Conservation (phyloP, 2,888 invertebrate genomes). For the Brachylomia viminalis region DNA sequence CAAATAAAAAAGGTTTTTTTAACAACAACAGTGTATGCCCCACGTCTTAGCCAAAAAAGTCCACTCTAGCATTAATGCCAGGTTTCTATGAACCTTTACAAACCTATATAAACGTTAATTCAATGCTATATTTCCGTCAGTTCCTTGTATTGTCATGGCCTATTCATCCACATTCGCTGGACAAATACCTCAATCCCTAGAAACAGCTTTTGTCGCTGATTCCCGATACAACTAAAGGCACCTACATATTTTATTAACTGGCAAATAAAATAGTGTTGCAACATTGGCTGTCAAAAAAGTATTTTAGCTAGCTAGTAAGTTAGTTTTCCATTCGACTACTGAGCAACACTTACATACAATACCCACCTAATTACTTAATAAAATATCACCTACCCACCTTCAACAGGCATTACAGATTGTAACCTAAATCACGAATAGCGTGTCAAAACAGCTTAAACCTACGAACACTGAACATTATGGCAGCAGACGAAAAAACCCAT, state of each 20-base stretch:
- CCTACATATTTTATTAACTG: not conserved
- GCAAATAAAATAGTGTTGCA: too few species aligned
- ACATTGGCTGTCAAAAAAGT: not conserved
- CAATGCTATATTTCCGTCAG: not conserved
- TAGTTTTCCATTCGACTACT: not conserved
- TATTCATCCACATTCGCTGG: too few species aligned
- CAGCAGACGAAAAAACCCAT: slow-evolving; percentile 59
- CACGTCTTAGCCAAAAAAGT: too few species aligned
- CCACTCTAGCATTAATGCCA: too few species aligned
- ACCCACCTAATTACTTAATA: not conserved
- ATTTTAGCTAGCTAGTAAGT: not conserved
- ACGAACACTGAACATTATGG: slow-evolving; percentile 57
- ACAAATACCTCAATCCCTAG: not conserved
- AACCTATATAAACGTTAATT: not conserved
- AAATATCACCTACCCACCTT: slow-evolving; percentile 1
- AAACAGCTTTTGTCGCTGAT: not conserved
- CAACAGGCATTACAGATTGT: slow-evolving; percentile 25
- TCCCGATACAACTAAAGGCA: not conserved
- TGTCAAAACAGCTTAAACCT: slow-evolving; percentile 65
- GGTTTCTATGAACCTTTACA: too few species aligned
- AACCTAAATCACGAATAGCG: slow-evolving; percentile 71
- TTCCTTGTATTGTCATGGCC: not conserved
- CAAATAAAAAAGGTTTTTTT: too few species aligned
- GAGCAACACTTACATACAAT: not conserved
- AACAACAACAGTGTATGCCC: too few species aligned